Base-by-base conservation (phyloP, 2,113 vertebrate species). In the Aphelocoma coerulescens region DNA sequence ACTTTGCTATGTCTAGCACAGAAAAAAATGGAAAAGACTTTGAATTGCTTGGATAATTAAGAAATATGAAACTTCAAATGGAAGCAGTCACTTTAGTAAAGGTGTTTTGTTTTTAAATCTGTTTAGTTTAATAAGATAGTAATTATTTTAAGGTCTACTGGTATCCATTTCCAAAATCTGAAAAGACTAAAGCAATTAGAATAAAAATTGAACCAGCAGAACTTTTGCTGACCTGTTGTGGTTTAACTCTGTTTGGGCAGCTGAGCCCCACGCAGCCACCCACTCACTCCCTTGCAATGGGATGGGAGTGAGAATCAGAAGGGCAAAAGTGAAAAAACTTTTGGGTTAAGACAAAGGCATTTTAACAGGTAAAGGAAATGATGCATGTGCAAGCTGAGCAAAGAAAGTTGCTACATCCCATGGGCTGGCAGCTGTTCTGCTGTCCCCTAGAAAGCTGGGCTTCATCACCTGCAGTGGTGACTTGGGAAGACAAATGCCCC, bases 251-350 rank as follows among this genome's bases (percentile, higher is more conserved):
- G 1, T 5, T 49, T 49, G 33, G 16, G 44, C 71, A 59, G 54
- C 67, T 88, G 33, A 75, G 66, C 39, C 14, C 30, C 35, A 6
- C 3, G 0, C 41, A 62, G 41, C 48, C 1, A 6, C 68, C 67
- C 1, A 0, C 24, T 72, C 23, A 7, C 27, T 39, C 7, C 22
- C 35, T 13, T 6, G 1, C 59, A 18, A 23, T 14, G 41, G 33
- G 18, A 27, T 30, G 23, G 33, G n/a, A 23, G 4, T 27, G 27
- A 92, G 41, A 52, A 81, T 35, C 1, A 4, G 28, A 51, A 89
- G 18, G 46, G 9, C 12, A 74, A 69, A 85, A 74, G 44, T 27
- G 16, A 49, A 37, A 83, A 79, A 44, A 44, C 3, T 21, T 3
- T 0, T 57, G 57, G 37, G 9, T 72, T 33, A 22, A 46, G 49